Evolutionary conservation across 2,113 vertebrate species (phyloP), one percentile per base, ranked within the genome.

Genomic region (Lasiurus cinereus): DNA sequence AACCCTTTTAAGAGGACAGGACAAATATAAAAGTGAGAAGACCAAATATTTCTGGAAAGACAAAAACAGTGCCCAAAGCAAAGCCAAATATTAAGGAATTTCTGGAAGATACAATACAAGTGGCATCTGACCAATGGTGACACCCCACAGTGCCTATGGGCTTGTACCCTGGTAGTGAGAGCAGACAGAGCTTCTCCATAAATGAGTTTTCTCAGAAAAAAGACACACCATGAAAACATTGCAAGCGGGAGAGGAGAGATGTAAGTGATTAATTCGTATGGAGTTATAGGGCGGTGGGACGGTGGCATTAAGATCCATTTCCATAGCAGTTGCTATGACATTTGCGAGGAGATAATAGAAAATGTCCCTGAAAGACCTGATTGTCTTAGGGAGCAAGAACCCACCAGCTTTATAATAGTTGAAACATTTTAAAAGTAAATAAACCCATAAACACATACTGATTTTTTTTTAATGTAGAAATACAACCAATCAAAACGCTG

Each of bases 391-490:
- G 78, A 43, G 19, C 6, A 78, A 69, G 4, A 6, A 54, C 15
- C 5, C 33, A 73, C 11, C 6, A 46, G 79, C 5, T 74, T 88
- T 39, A 56, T 67, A 48, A 73, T 11, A 80, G 59, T 11, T 62
- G 24, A 80, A 76, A 76, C 76, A 87, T 46, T 70, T 72, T 74
- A 43, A 54, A 91, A 62, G 14, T n/a, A 72, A 66, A 84, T 90
- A 48, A 83, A 83, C 52, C 8, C 56, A 79, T 31, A 79, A 73
- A 43, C 11, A 33, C 3, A 21, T 15, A 56, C 0, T 36, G 31
- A 15, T 84, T 43, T 72, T 79, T 70, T 12, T 7, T 56, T 62
- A 80, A 33, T 29, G 33, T n/a, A 70, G 10, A 70, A 82, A 52
- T 46, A 29, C 15, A 56, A 84, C 29, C 3, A 64, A 70, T 62